Evolutionary conservation across 2,888 invertebrate genomes (phyloP), one percentile per base, ranked within the genome.

Genomic region (Ornithoptera alexandrae): DNA sequence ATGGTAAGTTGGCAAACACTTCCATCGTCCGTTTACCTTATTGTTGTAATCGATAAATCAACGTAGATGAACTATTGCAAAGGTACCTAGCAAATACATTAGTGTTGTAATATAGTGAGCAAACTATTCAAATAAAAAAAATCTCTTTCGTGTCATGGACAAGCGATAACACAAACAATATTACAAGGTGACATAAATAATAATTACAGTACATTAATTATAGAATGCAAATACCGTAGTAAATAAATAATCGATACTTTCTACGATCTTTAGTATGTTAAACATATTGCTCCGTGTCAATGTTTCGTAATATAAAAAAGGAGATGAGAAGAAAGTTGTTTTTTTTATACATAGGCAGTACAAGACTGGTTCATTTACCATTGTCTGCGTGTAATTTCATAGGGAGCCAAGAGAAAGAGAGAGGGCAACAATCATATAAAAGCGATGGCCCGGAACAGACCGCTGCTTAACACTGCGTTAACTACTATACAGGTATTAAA

Each of bases 391-490:
- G 18, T 65, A 65, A 57, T 62, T 53, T 65, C 57, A 65, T 56
- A 56, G 46, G 50, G 56, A 30, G 30, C 50, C n/a, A 24, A 24
- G 59, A 66, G 65, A 57, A 64, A 61, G 62, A 65, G 65, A 69
- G 61, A 56, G n/a, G 63, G 36, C 39, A 39, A 36, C 20, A 22
- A 69, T 60, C 59, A 69, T 63, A 58, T 61, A 72, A 68, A 81
- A 72, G 86, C 89, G 86, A 86, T 88, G 86, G 84, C 74, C 88
- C 86, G 86, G 78, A 80, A 80, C 88, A 81, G 80, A 84, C 84
- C 86, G 86, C 82, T 83, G 79, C 78, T 72, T 79, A 79, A 85
- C 84, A 89, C 83, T 24, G 57, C 24, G 15, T 10, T 12, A 3
- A 58, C 57, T 22, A 53, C 7, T 7, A 6, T 18, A n/a, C n/a